A percentile compares a stretch with the other conserved stretches of the same genome.
Conservation (phyloP, 2,113 vertebrate species). For the Cacatua alba region DNA sequence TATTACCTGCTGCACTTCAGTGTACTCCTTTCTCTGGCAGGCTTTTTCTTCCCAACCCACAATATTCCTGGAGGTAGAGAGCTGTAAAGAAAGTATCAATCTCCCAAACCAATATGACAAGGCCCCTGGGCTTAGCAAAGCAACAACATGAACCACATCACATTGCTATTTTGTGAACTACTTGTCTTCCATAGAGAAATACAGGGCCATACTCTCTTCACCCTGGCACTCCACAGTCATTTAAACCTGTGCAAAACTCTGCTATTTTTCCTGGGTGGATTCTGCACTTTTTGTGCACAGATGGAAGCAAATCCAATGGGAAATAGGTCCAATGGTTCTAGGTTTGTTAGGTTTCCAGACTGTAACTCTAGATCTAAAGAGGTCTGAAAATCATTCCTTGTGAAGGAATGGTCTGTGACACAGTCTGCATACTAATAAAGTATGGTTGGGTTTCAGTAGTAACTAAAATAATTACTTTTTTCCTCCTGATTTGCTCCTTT, state of each 20-base stretch:
- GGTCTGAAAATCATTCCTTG: background rate
- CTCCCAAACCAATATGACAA: background rate
- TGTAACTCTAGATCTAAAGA: background rate
- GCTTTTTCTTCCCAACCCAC: background rate
- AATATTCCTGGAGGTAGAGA: background rate
- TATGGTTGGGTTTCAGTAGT: background rate
- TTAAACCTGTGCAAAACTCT: background rate
- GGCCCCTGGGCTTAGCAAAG: background rate
- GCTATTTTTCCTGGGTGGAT: background rate
- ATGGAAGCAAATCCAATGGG: background rate
- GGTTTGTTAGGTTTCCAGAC: background rate
- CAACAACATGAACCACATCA: background rate
- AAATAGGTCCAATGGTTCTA: background rate
- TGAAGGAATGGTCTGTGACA: background rate
- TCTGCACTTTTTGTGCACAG: background rate
- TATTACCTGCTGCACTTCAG: background rate
- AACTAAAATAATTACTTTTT: background rate
- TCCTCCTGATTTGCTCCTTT: background rate
- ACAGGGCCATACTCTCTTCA: background rate
- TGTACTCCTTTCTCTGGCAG: background rate
- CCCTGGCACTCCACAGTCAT: background rate
- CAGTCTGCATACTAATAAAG: background rate
- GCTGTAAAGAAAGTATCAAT: background rate
- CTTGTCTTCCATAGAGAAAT: background rate
- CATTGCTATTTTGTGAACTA: background rate